phyloP scores from a whole-genome alignment of 2,113 vertebrate genomes.

The Gymnorhina tibicen region DNA sequence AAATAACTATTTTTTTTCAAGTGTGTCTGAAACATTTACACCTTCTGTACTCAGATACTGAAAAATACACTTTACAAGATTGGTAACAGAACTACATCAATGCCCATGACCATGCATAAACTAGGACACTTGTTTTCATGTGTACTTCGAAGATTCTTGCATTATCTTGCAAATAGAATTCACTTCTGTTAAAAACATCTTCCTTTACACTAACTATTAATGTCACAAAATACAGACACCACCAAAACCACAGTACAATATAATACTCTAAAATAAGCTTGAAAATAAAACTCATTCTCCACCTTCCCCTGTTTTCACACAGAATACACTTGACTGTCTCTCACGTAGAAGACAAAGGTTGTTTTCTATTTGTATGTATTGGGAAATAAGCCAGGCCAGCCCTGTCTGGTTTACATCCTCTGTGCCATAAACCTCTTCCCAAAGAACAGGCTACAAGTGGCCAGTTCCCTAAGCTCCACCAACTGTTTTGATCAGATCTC shows the following conservation, averaged over 20 bases:
- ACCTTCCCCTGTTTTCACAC: not conserved
- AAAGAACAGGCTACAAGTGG: not conserved
- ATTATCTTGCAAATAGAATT: not conserved
- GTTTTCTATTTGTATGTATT: not conserved
- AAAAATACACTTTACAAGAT: not conserved
- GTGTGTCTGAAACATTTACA: not conserved
- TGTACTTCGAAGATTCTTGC: not conserved
- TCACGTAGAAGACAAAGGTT: not conserved
- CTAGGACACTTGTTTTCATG: not conserved
- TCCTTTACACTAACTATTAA: not conserved
- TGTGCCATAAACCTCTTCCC: not conserved
- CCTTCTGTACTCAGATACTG: not conserved
- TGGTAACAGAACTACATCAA: not conserved
- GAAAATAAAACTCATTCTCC: not conserved
- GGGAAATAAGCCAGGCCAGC: not conserved
- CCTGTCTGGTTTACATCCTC: not conserved
- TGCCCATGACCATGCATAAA: not conserved
- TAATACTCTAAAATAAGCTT: not conserved
- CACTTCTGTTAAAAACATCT: not conserved
- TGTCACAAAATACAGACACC: not conserved
- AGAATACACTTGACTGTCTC: not conserved
- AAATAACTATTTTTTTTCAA: not conserved
- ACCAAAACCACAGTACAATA: not conserved
- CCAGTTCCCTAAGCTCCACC: not conserved
- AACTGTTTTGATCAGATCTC: not conserved